phyloP scores from a whole-genome alignment of 2,113 vertebrate genomes.

The Pygoscelis antarcticus region DNA sequence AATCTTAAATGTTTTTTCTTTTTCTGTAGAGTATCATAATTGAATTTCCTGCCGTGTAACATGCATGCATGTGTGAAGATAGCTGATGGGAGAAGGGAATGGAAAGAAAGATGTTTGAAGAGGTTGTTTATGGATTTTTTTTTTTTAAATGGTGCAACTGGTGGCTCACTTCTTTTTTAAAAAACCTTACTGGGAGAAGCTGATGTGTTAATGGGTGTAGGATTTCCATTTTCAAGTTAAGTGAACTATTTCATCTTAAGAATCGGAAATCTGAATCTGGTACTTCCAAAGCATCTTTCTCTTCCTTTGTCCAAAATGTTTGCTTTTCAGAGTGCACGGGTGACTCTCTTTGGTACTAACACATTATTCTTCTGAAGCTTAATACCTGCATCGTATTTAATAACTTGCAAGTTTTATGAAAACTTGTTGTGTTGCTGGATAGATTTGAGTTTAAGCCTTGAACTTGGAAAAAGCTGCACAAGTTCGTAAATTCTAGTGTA shows the following conservation, averaged over 20 bases:
- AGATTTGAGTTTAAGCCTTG: background rate
- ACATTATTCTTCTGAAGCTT: background rate
- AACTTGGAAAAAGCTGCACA: background rate
- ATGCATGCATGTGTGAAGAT: background rate
- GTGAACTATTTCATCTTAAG: background rate
- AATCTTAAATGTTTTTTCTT: background rate
- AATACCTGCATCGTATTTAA: background rate
- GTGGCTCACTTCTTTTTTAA: background rate
- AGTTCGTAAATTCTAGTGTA: background rate
- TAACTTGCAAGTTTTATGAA: background rate
- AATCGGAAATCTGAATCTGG: background rate
- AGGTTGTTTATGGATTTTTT: background rate
- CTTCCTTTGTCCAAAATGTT: background rate
- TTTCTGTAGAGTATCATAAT: background rate
- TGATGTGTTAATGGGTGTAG: background rate
- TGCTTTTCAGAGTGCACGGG: background rate
- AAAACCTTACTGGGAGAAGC: background rate
- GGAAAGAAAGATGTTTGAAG: background rate
- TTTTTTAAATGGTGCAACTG: background rate
- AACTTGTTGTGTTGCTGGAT: background rate
- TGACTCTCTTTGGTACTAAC: background rate
- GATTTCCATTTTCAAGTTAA: background rate
- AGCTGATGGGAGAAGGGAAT: background rate
- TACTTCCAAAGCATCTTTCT: background rate
- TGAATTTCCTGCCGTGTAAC: background rate